Base-by-base conservation (phyloP, 2,113 vertebrate genomes). In the Grammatotria lemairii region DNA sequence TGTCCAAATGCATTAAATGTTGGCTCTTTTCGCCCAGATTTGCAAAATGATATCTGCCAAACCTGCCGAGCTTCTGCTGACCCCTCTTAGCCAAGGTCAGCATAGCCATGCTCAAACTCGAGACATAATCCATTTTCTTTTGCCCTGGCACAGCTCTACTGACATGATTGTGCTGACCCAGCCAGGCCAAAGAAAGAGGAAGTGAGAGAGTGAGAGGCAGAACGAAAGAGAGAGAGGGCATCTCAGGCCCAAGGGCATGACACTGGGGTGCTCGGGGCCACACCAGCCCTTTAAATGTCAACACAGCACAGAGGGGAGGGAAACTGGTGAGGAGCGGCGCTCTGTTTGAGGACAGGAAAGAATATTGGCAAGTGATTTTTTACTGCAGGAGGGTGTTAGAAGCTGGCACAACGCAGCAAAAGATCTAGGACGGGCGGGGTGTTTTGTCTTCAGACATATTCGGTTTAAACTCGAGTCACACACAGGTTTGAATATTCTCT, bases 231-330 rank as follows among this genome's bases (percentile, higher is more conserved):
- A 55, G 89, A 92, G 93, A 93, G 95, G 96, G 94, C 94, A 96
- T 94, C 85, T 89, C 85, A 89, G 92, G 94, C 96, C 94, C 92
- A 94, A 95, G 95, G 96, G 95, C 94, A 95, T 92, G 94, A 95
- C 95, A 95, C 91, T 53, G 87, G 26, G 91, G 86, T 85, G 95
- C 96, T 96, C 81, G 92, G 93, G 96, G 96, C 94, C 94, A 96
- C 91, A 28, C 91, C 81, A 95, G 95, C 96, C 96, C 95, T 97
- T 96, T 96, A 97, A 96, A 97, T 96, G 96, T 96, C 96, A 97
- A 87, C 93, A 87, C 89, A 91, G 93, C 92, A 87, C 51, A 42
- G 85, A 81, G 81, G 91, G 85, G 86, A 84, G 85, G 57, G 88
- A 57, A 88, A 80, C 51, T 85, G 85, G 82, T 70, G 87, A 87